Base-by-base conservation (phyloP, 2,888 invertebrate species). In the Pyrgus malvae region DNA sequence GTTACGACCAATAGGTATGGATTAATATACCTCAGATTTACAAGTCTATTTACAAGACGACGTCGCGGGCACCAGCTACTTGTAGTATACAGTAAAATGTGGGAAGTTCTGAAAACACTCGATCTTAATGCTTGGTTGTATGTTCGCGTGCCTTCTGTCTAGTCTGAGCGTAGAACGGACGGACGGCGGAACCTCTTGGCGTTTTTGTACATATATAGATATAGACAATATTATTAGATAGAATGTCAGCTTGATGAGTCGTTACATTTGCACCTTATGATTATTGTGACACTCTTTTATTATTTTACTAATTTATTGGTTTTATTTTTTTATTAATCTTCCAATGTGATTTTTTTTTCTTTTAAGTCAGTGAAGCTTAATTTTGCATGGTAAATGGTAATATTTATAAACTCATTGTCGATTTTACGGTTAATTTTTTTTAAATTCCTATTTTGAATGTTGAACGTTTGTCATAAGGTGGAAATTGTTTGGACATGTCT, bases 111-210 rank as follows among this genome's bases (percentile, higher is more conserved):
- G 12, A 12, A 33, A 11, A 9, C 33, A 12, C 33, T 12, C 33
- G 6, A 11, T 4, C 2, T 38, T n/a, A 35, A 16, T 51, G 56
- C 42, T 62, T 59, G 55, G 71, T 65, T 56, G 69, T 76, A 73
- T 74, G 74, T 66, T 72, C 76, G 68, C 65, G 79, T 83, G 83
- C 82, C 82, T 82, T 80, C 23, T 70, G 67, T 84, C 83, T 83
- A 84, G 84, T 84, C 84, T 75, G 65, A 55, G 67, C 44, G 42
- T 56, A 63, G 42, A 23, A 48, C 51, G 68, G 70, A 69, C 42
- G 42, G 42, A 49, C 50, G 64, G 56, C 57, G 56, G 71, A 81
- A 79, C 80, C 83, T 80, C 83, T 83, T 79, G 70, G 78, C 79
- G 80, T 78, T 56, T 31, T 23, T 4, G 17, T 25, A n/a, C n/a